Base-by-base conservation (phyloP, 2,888 invertebrate genomes). In the Chalcis sispes region DNA sequence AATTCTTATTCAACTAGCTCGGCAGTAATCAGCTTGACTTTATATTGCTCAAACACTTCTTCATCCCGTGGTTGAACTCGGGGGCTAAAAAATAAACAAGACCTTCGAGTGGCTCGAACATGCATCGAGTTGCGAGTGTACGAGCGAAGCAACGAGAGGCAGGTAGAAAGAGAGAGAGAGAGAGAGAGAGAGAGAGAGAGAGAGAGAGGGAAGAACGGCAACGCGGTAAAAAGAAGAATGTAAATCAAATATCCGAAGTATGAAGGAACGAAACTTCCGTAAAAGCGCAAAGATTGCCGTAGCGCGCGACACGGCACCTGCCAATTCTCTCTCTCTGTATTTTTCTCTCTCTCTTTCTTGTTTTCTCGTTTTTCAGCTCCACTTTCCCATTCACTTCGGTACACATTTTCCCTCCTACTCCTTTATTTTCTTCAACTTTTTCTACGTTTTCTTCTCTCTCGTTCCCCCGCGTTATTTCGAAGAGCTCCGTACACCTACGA, bases 221-320 rank as follows among this genome's bases (percentile, higher is more conserved):
- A 46, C n/a, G n/a, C n/a, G n/a, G n/a, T n/a, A 54, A 62, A 56
- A 46, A 13, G 36, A 54, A 46, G 25, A 54, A 72, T 52, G 56
- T 36, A 64, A 77, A 77, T 72, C 67, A 62, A 77, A 77, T 59
- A 72, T 67, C 58, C 58, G 40, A 56, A 58, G 72, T 69, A 72
- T 32, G 61, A 42, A 25, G 54, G 23, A 46, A 15, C 52, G 67
- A 76, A 76, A 62, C 72, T 76, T 76, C 58, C 48, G 67, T 61
- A 56, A 56, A 72, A 72, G 72, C 58, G 70, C 29, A 66, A 54
- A 66, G 76, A 67, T 72, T 71, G 72, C 50, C 27, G 52, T 15
- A 23, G 36, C 20, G 36, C n/a, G 25, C 69, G 56, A 7, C 29
- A n/a, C n/a, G n/a, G n/a, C n/a, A n/a, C n/a, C n/a, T n/a, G n/a